Evolutionary conservation across 2,888 invertebrate genomes (phyloP).

Genomic region (Orthosia incerta): DNA sequence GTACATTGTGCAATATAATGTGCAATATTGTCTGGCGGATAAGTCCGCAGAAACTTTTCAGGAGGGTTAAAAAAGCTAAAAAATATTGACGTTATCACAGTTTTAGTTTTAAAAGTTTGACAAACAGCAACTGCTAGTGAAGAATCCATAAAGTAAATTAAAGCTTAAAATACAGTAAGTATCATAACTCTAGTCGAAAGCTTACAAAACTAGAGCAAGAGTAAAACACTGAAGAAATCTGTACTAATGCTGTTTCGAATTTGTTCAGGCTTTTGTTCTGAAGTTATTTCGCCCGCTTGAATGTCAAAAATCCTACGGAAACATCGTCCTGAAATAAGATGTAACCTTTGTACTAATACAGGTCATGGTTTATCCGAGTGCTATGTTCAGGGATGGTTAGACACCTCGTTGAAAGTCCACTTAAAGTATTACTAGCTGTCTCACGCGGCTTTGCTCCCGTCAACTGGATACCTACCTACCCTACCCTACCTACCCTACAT

Average conservation of each 20-base stretch:
- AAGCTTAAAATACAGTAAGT: conserved; percentile 8
- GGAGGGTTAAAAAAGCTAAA: not conserved
- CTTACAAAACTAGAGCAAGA: conserved; percentile 12
- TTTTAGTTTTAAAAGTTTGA: not conserved
- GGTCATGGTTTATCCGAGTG: too few relatives aligned
- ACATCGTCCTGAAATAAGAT: too few relatives aligned
- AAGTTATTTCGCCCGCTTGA: not conserved
- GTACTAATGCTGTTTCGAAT: not conserved
- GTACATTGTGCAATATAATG: too few relatives aligned
- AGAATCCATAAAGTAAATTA: conserved; percentile 4
- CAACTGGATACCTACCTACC: too few relatives aligned
- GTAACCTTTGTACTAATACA: too few relatives aligned
- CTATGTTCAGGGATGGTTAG: too few relatives aligned
- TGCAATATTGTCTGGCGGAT: too few relatives aligned
- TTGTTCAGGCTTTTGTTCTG: conserved; percentile 5
- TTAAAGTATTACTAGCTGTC: too few relatives aligned
- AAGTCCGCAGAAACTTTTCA: not conserved
- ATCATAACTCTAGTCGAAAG: conserved; percentile 13
- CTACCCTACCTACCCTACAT: too few relatives aligned
- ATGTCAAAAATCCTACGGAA: too few relatives aligned
- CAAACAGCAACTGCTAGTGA: not conserved
- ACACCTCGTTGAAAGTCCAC: too few relatives aligned
- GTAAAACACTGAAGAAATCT: conserved; percentile 9
- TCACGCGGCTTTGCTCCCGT: too few relatives aligned
- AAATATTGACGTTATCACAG: not conserved